Evolutionary conservation across 2,888 invertebrate species (phyloP).

Genomic region (Caenorhabditis sp.): DNA sequence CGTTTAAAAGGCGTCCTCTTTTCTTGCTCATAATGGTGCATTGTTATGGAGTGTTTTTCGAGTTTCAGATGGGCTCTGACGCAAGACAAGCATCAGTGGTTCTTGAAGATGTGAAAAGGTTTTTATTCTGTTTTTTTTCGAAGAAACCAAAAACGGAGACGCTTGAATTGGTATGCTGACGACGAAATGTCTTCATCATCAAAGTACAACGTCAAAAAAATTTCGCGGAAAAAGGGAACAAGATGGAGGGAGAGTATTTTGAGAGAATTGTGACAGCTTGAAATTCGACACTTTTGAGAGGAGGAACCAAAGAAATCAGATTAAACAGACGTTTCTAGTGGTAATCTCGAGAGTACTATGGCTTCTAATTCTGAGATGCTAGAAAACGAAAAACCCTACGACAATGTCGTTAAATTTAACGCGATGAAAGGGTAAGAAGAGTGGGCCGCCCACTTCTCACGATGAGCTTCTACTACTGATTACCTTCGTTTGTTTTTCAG

Average conservation of each 20-base stretch:
- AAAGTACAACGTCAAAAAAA: conserved; percentile 36
- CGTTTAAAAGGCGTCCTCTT: conserved; percentile 17
- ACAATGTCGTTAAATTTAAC: conserved; percentile 56
- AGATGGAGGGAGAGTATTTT: conserved; percentile 7
- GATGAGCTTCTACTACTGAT: conserved; percentile 24
- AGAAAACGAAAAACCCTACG: conserved; percentile 21
- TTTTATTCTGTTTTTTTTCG: not conserved
- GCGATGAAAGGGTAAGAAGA: conserved; percentile 34
- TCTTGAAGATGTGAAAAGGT: conserved; percentile 19
- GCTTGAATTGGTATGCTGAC: conserved; percentile 54
- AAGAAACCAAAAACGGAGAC: conserved; percentile 9
- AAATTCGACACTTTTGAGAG: conserved; percentile 43
- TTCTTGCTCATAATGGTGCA: conserved; percentile 31
- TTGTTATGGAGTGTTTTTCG: conserved; percentile 55
- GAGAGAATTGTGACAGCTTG: conserved; percentile 40
- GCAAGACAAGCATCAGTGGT: conserved; percentile 18
- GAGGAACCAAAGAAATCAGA: conserved; percentile 11
- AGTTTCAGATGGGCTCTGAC: conserved; percentile 37
- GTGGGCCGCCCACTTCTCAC: conserved; percentile 3
- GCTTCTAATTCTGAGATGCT: conserved; percentile 2
- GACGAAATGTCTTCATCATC: conserved; percentile 32
- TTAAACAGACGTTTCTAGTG: conserved; percentile 1
- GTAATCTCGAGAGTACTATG: conserved; percentile 26
- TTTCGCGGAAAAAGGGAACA: conserved; percentile 2
- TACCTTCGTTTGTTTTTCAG: conserved; percentile 54